These are phyloP conservation scores for Epistrophe eligans DNA, from an alignment of 2,888 invertebrate species.

Conservation along the genomic window DNA sequence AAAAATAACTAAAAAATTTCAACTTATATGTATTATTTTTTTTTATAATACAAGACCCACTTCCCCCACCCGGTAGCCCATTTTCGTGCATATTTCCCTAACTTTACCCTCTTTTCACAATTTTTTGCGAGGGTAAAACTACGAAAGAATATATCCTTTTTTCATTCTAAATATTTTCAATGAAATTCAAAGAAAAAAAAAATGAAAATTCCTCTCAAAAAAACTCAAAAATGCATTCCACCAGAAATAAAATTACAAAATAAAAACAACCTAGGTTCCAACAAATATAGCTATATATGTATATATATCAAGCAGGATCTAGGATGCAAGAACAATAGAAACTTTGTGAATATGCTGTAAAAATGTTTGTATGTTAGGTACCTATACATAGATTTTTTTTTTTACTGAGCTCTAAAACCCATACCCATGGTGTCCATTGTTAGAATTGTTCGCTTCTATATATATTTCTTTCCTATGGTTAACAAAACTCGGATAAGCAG, in stretches of 20 bases:
- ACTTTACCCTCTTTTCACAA: conserved; percentile 2
- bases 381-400: neutral
- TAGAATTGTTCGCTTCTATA: conserved; percentile 43
- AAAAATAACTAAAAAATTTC: neutral
- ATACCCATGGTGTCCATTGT: conserved; percentile 31
- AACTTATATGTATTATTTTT: neutral
- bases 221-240: conserved; percentile 52
- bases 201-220: conserved; percentile 40
- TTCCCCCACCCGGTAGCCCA: neutral
- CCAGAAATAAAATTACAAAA: conserved; percentile 24
- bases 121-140: conserved; percentile 20
- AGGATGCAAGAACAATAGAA: conserved; percentile 57
- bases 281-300: no score
- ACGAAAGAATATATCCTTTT: conserved; percentile 53
- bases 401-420: neutral
- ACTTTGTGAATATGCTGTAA: conserved; percentile 34
- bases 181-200: neutral
- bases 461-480: neutral
- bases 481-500: conserved; percentile 39
- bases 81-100: neutral
- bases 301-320: conserved; percentile 21
- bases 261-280: neutral
- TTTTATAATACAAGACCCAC: neutral
- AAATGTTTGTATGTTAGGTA: neutral
- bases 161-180: neutral